phyloP scores from a whole-genome alignment of 2,888 invertebrate genomes.

The Rhingia campestris region DNA sequence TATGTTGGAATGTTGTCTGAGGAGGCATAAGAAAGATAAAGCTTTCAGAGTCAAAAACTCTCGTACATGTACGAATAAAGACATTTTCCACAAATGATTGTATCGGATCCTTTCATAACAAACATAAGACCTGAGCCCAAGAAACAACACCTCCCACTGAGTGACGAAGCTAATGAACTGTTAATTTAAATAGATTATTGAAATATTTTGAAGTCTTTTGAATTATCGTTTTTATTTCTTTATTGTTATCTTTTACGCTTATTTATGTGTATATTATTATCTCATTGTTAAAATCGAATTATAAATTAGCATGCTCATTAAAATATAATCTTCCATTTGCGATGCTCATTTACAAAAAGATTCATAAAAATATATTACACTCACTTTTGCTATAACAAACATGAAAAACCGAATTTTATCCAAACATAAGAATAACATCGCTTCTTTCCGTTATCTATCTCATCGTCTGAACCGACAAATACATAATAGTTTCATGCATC shows the following conservation, averaged over 20 bases:
- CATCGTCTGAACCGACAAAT: too few species aligned
- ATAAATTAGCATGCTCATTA: not conserved
- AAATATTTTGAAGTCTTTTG: not conserved
- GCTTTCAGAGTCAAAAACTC: conserved; percentile 5
- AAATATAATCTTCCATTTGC: not conserved
- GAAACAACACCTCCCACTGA: not conserved
- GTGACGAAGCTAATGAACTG: not conserved
- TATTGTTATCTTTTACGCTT: not conserved
- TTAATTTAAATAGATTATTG: too few species aligned
- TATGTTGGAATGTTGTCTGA: too few species aligned
- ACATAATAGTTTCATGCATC: too few species aligned
- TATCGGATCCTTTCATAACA: not conserved
- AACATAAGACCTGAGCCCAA: not conserved
- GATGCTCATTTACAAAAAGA: too few species aligned
- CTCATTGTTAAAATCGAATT: not conserved
- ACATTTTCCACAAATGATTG: not conserved
- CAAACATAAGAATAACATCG: too few species aligned
- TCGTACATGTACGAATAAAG: conserved; percentile 22
- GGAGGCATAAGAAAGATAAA: not conserved
- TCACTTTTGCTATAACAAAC: too few species aligned
- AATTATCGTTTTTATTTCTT: not conserved
- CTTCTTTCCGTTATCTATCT: too few species aligned
- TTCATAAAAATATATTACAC: too few species aligned
- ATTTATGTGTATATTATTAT: not conserved
- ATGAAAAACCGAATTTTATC: too few species aligned